Conservation (phyloP, 2,888 invertebrate species). For the Scrobipalpa atriplicella region DNA sequence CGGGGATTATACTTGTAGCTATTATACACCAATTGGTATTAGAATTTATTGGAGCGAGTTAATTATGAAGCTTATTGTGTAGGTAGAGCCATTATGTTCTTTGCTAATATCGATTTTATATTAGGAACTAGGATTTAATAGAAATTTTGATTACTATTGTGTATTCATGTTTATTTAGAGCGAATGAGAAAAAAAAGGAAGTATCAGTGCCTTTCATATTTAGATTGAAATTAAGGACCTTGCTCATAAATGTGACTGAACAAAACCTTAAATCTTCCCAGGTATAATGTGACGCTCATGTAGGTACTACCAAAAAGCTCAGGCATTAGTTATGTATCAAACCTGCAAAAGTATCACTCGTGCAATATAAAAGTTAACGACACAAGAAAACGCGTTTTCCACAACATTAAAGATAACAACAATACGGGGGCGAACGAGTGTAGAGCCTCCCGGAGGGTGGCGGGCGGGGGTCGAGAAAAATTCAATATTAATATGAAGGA, state of each 20-base stretch:
- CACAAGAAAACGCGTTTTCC: slow-evolving; percentile 84
- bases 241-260: not conserved
- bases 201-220: too few relatives aligned
- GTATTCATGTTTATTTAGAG: too few relatives aligned
- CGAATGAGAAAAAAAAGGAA: too few relatives aligned
- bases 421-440: slow-evolving; percentile 82
- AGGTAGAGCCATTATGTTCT: not conserved
- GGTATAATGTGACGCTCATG: not conserved
- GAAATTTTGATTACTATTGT: too few relatives aligned
- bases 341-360: slow-evolving; percentile 81
- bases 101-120: too few relatives aligned
- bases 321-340: slow-evolving; percentile 76
- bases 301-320: slow-evolving; percentile 11
- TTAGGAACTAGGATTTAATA: too few relatives aligned
- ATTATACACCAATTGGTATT: slow-evolving; percentile 11
- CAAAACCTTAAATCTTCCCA: not conserved
- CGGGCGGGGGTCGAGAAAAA: slow-evolving; percentile 86
- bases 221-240: not conserved
- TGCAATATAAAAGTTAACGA: slow-evolving; percentile 84
- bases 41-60: slow-evolving; percentile 14
- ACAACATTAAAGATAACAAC: slow-evolving; percentile 84
- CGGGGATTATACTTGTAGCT: slow-evolving; percentile 14
- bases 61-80: not conserved
- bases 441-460: slow-evolving; percentile 81
- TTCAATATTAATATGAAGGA: slow-evolving; percentile 92